Evolutionary conservation across 2,113 vertebrate genomes (phyloP).

Genomic region (Calyptommatus sinebrachiatus): DNA sequence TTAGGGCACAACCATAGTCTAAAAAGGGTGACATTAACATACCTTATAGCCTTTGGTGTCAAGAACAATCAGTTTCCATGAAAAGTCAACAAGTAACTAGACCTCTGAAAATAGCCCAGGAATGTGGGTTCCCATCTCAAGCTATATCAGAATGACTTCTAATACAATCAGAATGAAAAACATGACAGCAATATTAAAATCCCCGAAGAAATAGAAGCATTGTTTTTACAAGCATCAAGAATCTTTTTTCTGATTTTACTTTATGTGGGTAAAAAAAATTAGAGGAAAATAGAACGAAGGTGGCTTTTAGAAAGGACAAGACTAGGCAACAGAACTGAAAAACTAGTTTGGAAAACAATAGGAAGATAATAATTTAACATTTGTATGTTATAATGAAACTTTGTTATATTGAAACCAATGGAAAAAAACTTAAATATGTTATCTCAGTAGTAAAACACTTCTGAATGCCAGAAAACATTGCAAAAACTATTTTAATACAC

Average conservation of each 20-base stretch:
- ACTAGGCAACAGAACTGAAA: neutral
- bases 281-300: neutral
- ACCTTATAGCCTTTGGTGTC: constrained; percentile 11
- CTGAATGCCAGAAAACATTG: too few relatives aligned
- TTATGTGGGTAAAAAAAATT: neutral
- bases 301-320: neutral
- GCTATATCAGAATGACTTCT: neutral
- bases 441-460: too few relatives aligned
- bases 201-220: neutral
- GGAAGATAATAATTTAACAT: too few relatives aligned
- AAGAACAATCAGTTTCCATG: constrained; percentile 3
- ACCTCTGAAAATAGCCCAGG: constrained; percentile 18
- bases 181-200: neutral
- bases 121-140: neutral
- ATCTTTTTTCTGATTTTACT: constrained; percentile 4
- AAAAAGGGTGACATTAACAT: neutral
- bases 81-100: constrained; percentile 8
- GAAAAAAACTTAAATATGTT: neutral
- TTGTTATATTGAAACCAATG: neutral
- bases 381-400: too few relatives aligned
- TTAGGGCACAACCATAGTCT: neutral
- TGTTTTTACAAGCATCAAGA: neutral
- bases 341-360: neutral
- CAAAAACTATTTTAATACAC: too few relatives aligned
- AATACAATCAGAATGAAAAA: neutral